Evolutionary conservation across 2,888 invertebrate genomes (phyloP), one percentile per base, ranked within the genome.

Genomic region (Agriopis aurantiaria): DNA sequence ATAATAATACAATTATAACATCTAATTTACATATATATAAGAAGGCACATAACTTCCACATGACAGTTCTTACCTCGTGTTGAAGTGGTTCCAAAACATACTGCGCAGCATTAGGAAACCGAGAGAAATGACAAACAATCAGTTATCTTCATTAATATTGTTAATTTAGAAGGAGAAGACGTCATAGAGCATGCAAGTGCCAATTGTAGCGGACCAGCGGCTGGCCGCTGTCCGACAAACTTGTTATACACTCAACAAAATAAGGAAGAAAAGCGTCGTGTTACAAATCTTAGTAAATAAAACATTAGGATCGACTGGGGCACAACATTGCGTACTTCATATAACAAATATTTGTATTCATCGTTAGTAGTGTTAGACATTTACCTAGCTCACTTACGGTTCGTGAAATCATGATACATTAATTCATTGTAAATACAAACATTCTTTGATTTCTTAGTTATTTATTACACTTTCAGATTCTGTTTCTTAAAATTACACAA

Each of bases 21-120:
- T 51, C 71, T 74, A 74, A 61, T 68, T 74, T 68, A 70, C 59
- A 69, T 65, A 69, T 59, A 72, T 67, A 69, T 71, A 70, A 65
- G 68, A 63, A 66, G 72, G 64, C 71, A 65, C 64, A 72, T 58
- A 57, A 71, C 64, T 58, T 72, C 73, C 68, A 69, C 74, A 72
- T 79, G 81, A 85, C 83, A 89, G 85, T 75, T 96, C 98, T 98
- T 98, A 98, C 98, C 98, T 98, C 96, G 98, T 97, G 95, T 98
- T 98, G 97, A 98, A 98, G 97, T 98, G 98, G 96, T 98, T 98
- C 98, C 98, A 98, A 97, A 98, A 98, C 96, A 98, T 97, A 98
- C 98, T 98, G 97, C 95, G 97, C 97, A 97, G 97, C 97, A 96
- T 96, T 95, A 95, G 95, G 95, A 95, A 95, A 96, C 95, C 96